phyloP scores from a whole-genome alignment of 1,140 invertebrate species.

The Leucophenga varia region DNA sequence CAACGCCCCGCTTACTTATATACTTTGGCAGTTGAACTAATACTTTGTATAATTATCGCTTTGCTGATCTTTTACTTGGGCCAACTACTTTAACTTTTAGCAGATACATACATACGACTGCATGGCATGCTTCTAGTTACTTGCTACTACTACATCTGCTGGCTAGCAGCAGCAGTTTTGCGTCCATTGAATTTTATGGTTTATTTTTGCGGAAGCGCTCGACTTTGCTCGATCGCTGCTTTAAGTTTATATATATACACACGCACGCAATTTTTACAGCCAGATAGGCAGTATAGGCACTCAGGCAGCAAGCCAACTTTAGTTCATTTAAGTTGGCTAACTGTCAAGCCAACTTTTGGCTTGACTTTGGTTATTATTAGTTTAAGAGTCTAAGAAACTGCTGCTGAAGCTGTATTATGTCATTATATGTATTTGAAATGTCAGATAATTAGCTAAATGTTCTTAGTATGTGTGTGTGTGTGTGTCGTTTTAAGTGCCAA shows the following conservation, averaged over 20 bases:
- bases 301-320: too few relatives aligned
- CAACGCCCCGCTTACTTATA: too few relatives aligned
- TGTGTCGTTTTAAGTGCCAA: not conserved
- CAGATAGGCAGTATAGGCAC: too few relatives aligned
- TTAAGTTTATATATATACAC: too few relatives aligned
- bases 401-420: not conserved
- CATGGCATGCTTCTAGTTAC: too few relatives aligned
- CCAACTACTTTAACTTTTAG: too few relatives aligned
- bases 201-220: not conserved
- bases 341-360: too few relatives aligned
- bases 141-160: constrained; percentile 27
- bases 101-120: too few relatives aligned
- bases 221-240: too few relatives aligned
- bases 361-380: too few relatives aligned
- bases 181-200: constrained; percentile 39
- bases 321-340: too few relatives aligned
- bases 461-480: constrained; percentile 14
- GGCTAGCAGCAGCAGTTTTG: constrained; percentile 23
- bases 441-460: constrained; percentile 42
- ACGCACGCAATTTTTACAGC: too few relatives aligned
- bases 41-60: constrained; percentile 51
- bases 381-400: not conserved
- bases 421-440: constrained; percentile 37
- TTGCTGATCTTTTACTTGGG: constrained; percentile 29
- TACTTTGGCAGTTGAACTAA: constrained; percentile 29